Base-by-base conservation (phyloP, 2,113 vertebrate species). In the Motacilla alba region DNA sequence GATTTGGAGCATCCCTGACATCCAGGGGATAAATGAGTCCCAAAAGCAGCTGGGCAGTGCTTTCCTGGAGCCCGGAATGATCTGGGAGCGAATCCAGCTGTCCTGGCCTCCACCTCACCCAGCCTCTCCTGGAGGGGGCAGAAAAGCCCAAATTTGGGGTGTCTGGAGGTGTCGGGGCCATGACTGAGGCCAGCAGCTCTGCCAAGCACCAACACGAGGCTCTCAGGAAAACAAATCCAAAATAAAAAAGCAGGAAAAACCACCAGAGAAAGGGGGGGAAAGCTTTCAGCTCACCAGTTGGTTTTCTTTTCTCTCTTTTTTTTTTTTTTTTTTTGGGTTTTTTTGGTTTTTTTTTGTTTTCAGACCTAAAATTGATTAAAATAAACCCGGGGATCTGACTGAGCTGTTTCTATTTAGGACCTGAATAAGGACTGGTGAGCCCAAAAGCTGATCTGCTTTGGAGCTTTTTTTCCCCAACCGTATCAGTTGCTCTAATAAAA, bases 391-490 rank as follows among this genome's bases (percentile, higher is more conserved):
- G 31, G 93, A 96, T 93, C 87, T 74, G 93, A 89, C 89, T 95
- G 72, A 94, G 93, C 89, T 62, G 89, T 87, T 96, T 92, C 93
- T 96, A 94, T 96, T 96, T 96, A 70, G 74, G 83, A 93, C 43
- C 76, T 24, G 55, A 94, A 96, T 75, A 78, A 96, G 62, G 93
- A 59, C 78, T 87, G 60, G 20, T 17, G 85, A 96, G 87, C 83
- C 87, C 89, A 75, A 95, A 94, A 96, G 95, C 93, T 96, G 60
- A 95, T 94, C 93, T 93, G 87, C 95, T 96, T 89, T 91, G 95
- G 77, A 94, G 93, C 27, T 73, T 96, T 94, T 95, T 95, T 64
- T 0, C 79, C 37, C 80, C 47, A 90, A 35, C 68, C 5, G 0
- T 66, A 83, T 58, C 64, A 0, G 83, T 50, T 41, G 72, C 96